These are phyloP conservation scores for Epinephelus awoara DNA, from an alignment of 2,797 vertebrate genomes.

Conservation along the genomic window DNA sequence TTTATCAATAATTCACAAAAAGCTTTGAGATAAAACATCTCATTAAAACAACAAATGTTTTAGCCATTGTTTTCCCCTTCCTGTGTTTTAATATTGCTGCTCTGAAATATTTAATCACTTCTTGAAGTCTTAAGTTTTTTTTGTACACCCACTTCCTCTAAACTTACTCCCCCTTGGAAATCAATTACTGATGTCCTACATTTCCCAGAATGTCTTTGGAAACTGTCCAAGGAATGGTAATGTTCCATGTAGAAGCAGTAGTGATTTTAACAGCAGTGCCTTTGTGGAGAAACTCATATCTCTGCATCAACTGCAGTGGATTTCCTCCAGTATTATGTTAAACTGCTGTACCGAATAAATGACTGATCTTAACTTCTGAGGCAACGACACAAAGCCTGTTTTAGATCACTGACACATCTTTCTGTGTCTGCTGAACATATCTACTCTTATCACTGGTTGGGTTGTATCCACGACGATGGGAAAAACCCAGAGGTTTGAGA, in stretches of 20 bases:
- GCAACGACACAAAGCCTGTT: background rate
- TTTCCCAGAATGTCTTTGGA: slow-evolving; percentile 40
- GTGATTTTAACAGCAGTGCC: slow-evolving; percentile 25
- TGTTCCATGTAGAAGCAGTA: slow-evolving; percentile 12
- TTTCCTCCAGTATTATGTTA: background rate
- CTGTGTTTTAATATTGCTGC: slow-evolving; percentile 16
- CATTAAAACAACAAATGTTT: slow-evolving; percentile 16
- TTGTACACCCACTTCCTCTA: background rate
- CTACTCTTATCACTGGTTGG: background rate
- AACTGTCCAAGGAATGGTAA: slow-evolving; percentile 8
- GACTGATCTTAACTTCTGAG: background rate
- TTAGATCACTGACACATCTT: background rate
- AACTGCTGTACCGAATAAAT: background rate
- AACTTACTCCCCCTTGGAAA: slow-evolving; percentile 9
- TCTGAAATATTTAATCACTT: slow-evolving; percentile 1
- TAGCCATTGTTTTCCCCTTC: slow-evolving; percentile 2
- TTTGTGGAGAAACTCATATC: slow-evolving; percentile 3
- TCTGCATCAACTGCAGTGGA: background rate
- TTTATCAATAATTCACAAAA: background rate
- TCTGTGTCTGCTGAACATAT: background rate
- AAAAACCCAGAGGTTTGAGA: background rate
- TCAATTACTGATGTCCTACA: slow-evolving; percentile 11
- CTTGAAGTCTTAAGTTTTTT: background rate
- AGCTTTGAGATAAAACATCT: background rate
- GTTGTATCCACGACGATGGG: background rate